Base-by-base conservation (phyloP, 2,888 invertebrate species). In the Orchesella flavescens region DNA sequence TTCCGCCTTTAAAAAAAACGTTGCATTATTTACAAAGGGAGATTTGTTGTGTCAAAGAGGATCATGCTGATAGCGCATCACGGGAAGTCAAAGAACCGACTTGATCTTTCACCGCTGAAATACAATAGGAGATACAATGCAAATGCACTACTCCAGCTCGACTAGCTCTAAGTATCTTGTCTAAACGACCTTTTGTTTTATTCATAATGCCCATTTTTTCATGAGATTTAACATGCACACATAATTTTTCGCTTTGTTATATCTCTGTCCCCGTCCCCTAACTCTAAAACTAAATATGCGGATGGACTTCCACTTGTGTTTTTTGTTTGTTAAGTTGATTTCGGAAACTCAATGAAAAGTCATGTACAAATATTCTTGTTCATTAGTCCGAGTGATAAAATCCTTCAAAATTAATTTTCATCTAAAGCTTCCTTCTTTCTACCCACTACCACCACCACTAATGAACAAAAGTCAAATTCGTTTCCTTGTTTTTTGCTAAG, bases 161-260 rank as follows among this genome's bases (percentile, higher is more conserved):
- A n/a, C n/a, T n/a, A n/a, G n/a, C n/a, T n/a, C n/a, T n/a, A n/a
- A 49, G 49, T 7, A 49, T 49, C 49, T 3, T 3, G 5, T 34
- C n/a, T 57, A 77, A 77, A 77, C 71, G 78, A 61, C 71, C 78
- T 78, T 78, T 78, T 78, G 78, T 78, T 78, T 78, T 78, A 78
- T 78, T 78, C 71, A 76, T 76, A 66, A 75, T 65, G 65, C 65
- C 53, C 76, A 24, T 61, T 71, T 65, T n/a, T 71, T 61, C 71
- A 44, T 46, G 78, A 71, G 78, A 78, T 78, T 71, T 78, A 34
- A 34, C 34, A 78, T 76, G 19, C 44, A 21, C 1, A 19, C n/a
- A 3, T 34, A 7, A 65, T 73, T 57, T 72, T 49, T 57, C 34
- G 2, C 34, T 34, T 34, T n/a, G n/a, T n/a, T n/a, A n/a, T n/a